A percentile compares a stretch with the other conserved stretches of the same genome.
Conservation (phyloP, 2,113 vertebrate genomes). For the Apodemus sylvaticus region DNA sequence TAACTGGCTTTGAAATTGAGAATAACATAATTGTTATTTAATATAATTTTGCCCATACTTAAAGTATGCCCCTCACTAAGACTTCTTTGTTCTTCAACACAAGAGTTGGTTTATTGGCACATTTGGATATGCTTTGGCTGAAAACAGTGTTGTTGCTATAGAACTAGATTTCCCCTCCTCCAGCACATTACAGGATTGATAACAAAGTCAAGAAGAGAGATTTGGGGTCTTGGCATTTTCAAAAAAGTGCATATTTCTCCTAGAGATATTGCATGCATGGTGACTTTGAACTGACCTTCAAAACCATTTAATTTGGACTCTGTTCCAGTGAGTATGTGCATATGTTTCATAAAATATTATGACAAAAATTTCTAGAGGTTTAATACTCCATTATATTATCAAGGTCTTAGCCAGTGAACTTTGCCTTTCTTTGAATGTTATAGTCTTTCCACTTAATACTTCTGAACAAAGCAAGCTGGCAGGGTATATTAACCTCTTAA, state of each 20-base stretch:
- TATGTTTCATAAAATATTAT: constrained; percentile 75
- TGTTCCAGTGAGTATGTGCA: constrained; percentile 46
- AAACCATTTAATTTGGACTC: constrained; percentile 58
- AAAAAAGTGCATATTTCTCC: constrained; percentile 48
- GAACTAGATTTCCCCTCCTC: not conserved
- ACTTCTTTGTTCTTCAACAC: not conserved
- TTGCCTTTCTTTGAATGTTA: constrained; percentile 72
- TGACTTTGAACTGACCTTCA: constrained; percentile 72
- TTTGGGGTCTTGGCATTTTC: constrained; percentile 15
- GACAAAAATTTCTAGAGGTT: constrained; percentile 66
- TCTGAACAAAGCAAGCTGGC: constrained; percentile 67
- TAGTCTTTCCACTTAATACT: constrained; percentile 68
- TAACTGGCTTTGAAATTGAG: constrained; percentile 32
- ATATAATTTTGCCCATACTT: not conserved
- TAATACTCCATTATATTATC: constrained; percentile 68
- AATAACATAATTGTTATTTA: constrained; percentile 15
- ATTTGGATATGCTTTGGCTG: constrained; percentile 4
- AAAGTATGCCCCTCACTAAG: not conserved
- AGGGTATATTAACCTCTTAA: constrained; percentile 74
- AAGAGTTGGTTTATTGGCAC: constrained; percentile 29
- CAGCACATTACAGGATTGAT: not conserved
- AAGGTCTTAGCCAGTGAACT: constrained; percentile 67
- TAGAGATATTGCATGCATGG: constrained; percentile 17
- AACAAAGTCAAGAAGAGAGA: constrained; percentile 34
- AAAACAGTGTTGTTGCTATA: not conserved